These are phyloP conservation scores for Melopsittacus undulatus DNA, from an alignment of 2,797 vertebrate genomes.

Conservation along the genomic window DNA sequence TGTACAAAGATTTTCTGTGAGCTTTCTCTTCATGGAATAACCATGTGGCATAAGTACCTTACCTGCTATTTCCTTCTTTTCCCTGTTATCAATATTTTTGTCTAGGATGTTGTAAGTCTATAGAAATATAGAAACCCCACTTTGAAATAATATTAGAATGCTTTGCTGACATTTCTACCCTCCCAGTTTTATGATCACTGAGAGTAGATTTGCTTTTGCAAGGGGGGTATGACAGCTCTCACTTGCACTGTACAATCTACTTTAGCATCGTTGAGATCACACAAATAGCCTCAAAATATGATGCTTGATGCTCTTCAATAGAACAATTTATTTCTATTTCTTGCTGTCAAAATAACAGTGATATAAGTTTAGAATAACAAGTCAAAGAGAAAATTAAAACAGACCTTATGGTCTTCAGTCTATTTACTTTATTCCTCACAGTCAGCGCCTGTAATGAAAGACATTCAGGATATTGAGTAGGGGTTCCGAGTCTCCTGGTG, in stretches of 20 bases:
- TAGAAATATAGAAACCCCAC: background rate
- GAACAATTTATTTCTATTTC: background rate
- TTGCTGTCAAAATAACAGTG: background rate
- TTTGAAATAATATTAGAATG: background rate
- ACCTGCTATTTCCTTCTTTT: conserved; percentile 1
- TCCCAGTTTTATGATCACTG: background rate
- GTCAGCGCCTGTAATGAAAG: background rate
- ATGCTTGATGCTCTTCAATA: background rate
- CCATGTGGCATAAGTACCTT: conserved; percentile 44
- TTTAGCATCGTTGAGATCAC: background rate
- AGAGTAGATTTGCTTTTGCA: background rate
- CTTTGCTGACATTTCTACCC: background rate
- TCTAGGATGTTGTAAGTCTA: background rate
- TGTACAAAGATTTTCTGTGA: background rate
- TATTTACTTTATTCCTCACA: background rate
- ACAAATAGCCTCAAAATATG: background rate
- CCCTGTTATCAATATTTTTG: background rate
- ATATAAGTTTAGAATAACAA: conserved; percentile 19
- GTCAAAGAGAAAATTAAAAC: background rate
- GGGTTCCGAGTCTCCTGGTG: background rate
- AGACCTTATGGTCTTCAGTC: background rate
- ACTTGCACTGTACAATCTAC: background rate
- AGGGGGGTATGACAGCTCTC: background rate
- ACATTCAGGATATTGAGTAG: background rate
- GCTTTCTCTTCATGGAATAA: background rate